These are phyloP conservation scores for Whitmania pigra DNA, from an alignment of 1,140 invertebrate species.

Conservation along the genomic window DNA sequence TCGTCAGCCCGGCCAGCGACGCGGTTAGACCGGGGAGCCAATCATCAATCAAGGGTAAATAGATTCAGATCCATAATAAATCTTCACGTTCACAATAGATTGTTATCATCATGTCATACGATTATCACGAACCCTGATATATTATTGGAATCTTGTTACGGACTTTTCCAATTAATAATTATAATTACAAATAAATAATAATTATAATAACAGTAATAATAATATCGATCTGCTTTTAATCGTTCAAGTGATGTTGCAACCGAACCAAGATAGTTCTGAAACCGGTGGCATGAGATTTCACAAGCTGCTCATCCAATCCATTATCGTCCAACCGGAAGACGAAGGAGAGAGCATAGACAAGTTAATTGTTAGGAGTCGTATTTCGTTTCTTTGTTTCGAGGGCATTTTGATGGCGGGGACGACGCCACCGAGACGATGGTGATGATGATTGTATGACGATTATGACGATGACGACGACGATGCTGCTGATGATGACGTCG, in stretches of 20 bases:
- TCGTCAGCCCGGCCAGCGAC: background rate
- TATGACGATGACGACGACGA: too few relatives aligned
- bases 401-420: too few relatives aligned
- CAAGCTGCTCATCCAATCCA: conserved; percentile 4
- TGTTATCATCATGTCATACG: background rate
- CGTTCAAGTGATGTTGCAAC: background rate
- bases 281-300: background rate
- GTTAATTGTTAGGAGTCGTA: background rate
- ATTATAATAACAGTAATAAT: too few relatives aligned
- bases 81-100: background rate
- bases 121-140: background rate
- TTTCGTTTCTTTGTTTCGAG: too few relatives aligned
- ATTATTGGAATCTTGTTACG: background rate
- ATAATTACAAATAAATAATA: too few relatives aligned
- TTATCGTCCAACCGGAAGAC: background rate
- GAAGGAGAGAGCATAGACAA: background rate
- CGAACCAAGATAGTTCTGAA: background rate
- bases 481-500: too few relatives aligned
- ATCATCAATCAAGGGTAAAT: background rate
- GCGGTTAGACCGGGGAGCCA: background rate
- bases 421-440: too few relatives aligned
- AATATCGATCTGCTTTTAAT: too few relatives aligned
- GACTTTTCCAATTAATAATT: background rate
- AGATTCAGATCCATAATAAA: too few relatives aligned
- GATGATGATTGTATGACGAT: too few relatives aligned